These are phyloP conservation scores for Tetragonula clypearis DNA, from an alignment of 1,140 invertebrate genomes.

Conservation along the genomic window DNA sequence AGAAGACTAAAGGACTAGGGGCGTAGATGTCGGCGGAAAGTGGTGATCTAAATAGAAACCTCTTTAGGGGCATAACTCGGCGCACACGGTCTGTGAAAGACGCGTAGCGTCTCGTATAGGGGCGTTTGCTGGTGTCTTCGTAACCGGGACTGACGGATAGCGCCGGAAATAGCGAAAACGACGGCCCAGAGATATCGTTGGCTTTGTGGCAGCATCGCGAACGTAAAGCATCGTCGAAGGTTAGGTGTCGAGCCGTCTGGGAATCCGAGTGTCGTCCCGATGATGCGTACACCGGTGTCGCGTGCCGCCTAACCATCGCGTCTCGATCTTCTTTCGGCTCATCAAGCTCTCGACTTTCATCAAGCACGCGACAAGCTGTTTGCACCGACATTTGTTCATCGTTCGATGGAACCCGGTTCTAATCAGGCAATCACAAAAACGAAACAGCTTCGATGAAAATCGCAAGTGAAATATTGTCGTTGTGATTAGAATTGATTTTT, in stretches of 20 bases:
- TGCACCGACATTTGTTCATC: too few relatives aligned
- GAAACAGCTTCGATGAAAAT: too few relatives aligned
- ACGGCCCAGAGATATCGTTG: slow-evolving; percentile 40
- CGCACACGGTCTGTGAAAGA: slow-evolving; percentile 78
- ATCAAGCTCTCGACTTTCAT: not conserved
- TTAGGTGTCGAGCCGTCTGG: slow-evolving; percentile 75
- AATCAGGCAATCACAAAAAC: not conserved
- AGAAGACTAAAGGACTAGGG: slow-evolving; percentile 28
- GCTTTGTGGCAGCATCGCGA: slow-evolving; percentile 6
- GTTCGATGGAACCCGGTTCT: not conserved
- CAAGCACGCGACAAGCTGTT: not conserved
- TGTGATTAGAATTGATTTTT: too few relatives aligned
- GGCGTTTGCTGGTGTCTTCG: slow-evolving; percentile 74
- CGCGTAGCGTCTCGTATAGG: slow-evolving; percentile 70
- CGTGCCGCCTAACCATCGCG: slow-evolving; percentile 13
- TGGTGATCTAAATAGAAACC: slow-evolving; percentile 79
- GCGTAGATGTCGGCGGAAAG: slow-evolving; percentile 53
- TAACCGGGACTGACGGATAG: slow-evolving; percentile 80
- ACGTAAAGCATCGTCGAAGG: slow-evolving; percentile 64
- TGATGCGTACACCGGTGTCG: slow-evolving; percentile 14
- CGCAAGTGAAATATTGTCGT: too few relatives aligned
- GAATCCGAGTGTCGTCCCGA: slow-evolving; percentile 57
- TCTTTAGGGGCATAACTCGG: slow-evolving; percentile 79
- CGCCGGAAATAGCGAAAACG: slow-evolving; percentile 79
- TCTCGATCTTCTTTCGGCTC: too few relatives aligned